Evolutionary conservation across 2,797 vertebrate species (phyloP).

Genomic region (Tinamus major): DNA sequence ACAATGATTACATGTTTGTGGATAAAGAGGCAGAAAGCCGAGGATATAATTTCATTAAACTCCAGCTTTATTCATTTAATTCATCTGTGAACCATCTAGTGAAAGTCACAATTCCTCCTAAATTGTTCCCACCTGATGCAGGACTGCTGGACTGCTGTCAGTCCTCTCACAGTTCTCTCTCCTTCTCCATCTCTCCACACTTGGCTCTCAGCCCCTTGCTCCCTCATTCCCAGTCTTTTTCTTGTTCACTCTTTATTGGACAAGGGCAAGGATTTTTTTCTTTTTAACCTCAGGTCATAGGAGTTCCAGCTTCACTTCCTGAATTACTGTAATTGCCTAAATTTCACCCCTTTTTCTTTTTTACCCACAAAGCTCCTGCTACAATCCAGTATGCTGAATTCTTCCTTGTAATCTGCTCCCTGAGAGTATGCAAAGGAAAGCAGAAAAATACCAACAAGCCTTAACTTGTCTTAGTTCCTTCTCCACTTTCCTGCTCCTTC

Average conservation of each 20-base stretch:
- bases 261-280: not conserved
- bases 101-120: slow-evolving; percentile 36
- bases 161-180: not conserved
- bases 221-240: not conserved
- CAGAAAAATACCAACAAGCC: not conserved
- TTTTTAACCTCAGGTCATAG: not conserved
- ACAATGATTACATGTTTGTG: not conserved
- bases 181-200: not conserved
- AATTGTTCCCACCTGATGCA: slow-evolving; percentile 48
- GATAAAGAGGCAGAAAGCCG: slow-evolving; percentile 20
- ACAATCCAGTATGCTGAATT: not conserved
- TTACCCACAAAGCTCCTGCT: not conserved
- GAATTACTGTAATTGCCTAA: not conserved
- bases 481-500: not conserved
- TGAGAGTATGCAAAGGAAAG: not conserved
- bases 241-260: not conserved
- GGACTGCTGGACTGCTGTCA: not conserved
- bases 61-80: slow-evolving; percentile 31
- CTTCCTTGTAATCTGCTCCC: not conserved
- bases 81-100: slow-evolving; percentile 18
- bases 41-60: not conserved
- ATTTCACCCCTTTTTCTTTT: not conserved
- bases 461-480: not conserved
- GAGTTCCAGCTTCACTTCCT: not conserved
- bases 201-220: not conserved